A percentile compares a stretch with the other conserved stretches of the same genome.
These are phyloP conservation scores for Thamnophis sirtalis DNA, from an alignment of 2,113 vertebrate species.

Conservation along the genomic window DNA sequence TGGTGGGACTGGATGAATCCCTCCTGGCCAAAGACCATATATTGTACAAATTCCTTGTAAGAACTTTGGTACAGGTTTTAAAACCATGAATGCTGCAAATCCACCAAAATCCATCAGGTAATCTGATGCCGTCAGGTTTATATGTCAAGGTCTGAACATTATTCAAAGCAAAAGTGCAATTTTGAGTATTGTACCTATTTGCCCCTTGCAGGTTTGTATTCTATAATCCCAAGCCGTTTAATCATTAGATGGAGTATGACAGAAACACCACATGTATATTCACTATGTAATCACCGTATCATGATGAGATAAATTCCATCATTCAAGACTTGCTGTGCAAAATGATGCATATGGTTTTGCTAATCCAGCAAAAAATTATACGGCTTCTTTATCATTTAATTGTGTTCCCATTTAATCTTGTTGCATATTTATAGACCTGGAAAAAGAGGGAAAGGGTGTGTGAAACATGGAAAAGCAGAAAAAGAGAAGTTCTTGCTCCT, in stretches of 20 bases:
- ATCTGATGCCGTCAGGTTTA: neutral
- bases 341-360: neutral
- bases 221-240: neutral
- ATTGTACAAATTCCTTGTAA: neutral
- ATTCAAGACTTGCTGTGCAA: neutral
- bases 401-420: neutral
- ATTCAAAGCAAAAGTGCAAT: neutral
- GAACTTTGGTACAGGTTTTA: neutral
- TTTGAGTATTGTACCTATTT: neutral
- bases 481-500: neutral
- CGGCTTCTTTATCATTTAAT: neutral
- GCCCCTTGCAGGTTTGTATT: neutral
- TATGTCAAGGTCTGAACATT: neutral
- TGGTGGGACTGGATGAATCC: neutral
- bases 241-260: neutral
- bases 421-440: neutral
- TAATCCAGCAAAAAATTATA: neutral
- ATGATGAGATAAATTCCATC: neutral
- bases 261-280: neutral
- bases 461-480: conserved; percentile 2
- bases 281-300: neutral
- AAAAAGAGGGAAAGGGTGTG: neutral
- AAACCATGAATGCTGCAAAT: neutral
- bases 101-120: neutral
- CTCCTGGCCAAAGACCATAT: neutral